Conservation (phyloP, 2,888 invertebrate genomes). For the Adela reaumurella region DNA sequence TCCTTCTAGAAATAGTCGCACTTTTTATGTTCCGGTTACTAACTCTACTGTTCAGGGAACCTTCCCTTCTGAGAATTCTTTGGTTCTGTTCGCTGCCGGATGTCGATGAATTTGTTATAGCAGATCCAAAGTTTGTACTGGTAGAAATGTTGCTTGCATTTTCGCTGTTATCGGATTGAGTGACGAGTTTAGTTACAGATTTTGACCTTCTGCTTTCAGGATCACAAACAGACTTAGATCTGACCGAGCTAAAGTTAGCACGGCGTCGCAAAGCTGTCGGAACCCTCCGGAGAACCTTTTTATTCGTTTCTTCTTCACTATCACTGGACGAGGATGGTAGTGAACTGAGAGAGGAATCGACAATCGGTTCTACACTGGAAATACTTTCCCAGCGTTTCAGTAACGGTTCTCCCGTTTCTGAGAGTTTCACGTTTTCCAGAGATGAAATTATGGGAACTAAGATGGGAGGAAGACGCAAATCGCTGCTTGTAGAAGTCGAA, state of each 20-base stretch:
- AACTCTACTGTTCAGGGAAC: conserved; percentile 32
- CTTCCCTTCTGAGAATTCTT: conserved; percentile 35
- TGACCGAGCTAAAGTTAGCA: conserved; percentile 36
- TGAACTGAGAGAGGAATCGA: conserved; percentile 65
- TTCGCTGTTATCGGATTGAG: conserved; percentile 36
- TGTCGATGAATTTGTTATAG: conserved; percentile 37
- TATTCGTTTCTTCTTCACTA: conserved; percentile 40
- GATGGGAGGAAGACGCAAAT: conserved; percentile 68
- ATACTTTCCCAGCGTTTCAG: conserved; percentile 59
- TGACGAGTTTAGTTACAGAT: conserved; percentile 19
- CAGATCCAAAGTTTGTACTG: conserved; percentile 38
- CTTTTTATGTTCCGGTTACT: conserved; percentile 46
- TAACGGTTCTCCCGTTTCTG: conserved; percentile 35
- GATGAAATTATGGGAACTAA: conserved; percentile 65
- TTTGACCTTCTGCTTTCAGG: conserved; percentile 36
- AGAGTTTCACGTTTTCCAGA: conserved; percentile 50
- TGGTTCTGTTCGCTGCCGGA: conserved; percentile 45
- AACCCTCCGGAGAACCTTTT: conserved; percentile 31
- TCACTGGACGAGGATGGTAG: conserved; percentile 50
- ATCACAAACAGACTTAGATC: conserved; percentile 49
- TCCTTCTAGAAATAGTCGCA: conserved; percentile 41
- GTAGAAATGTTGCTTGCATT: conserved; percentile 41
- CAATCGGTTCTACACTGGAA: conserved; percentile 67
- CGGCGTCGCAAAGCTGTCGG: conserved; percentile 39
- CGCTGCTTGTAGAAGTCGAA: conserved; percentile 58